Percentiles rank a stretch among this genome's conserved stretches.
Evolutionary conservation across 2,797 vertebrate genomes (phyloP).

Genomic region (Coccyzus lansbergi): DNA sequence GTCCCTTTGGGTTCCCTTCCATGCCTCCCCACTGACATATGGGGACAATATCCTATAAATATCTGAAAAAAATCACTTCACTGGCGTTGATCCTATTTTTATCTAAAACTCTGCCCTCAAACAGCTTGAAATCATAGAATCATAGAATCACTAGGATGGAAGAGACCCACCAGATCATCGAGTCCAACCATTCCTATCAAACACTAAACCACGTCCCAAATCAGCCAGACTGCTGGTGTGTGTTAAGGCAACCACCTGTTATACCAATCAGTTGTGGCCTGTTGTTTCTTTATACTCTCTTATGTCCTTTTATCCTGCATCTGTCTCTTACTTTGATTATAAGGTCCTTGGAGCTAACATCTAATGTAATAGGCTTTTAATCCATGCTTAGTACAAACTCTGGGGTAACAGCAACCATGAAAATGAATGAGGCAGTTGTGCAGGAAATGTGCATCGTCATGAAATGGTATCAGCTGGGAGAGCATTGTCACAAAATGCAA

Average conservation of each 20-base stretch:
- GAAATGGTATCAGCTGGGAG: constrained; percentile 29
- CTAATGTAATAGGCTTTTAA: background rate
- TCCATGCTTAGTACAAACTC: background rate
- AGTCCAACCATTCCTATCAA: too few relatives aligned
- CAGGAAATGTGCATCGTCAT: constrained; percentile 47
- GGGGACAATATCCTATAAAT: background rate
- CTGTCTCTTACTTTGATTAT: background rate
- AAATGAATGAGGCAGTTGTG: constrained; percentile 16
- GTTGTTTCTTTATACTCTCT: background rate
- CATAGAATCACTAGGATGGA: too few relatives aligned
- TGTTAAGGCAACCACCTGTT: constrained; percentile 60
- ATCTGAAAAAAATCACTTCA: background rate
- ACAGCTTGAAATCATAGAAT: background rate
- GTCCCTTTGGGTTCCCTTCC: background rate
- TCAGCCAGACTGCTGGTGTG: constrained; percentile 6
- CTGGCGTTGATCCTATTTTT: background rate
- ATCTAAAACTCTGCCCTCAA: background rate
- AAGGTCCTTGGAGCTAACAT: background rate
- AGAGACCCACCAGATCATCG: too few relatives aligned
- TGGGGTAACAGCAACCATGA: background rate
- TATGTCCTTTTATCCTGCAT: background rate
- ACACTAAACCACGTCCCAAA: too few relatives aligned
- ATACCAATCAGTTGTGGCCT: background rate
- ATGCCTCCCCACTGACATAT: background rate
- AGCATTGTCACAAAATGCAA: constrained; percentile 6